Base-by-base conservation (phyloP, 2,888 invertebrate species). In the Serrognathus titanus region DNA sequence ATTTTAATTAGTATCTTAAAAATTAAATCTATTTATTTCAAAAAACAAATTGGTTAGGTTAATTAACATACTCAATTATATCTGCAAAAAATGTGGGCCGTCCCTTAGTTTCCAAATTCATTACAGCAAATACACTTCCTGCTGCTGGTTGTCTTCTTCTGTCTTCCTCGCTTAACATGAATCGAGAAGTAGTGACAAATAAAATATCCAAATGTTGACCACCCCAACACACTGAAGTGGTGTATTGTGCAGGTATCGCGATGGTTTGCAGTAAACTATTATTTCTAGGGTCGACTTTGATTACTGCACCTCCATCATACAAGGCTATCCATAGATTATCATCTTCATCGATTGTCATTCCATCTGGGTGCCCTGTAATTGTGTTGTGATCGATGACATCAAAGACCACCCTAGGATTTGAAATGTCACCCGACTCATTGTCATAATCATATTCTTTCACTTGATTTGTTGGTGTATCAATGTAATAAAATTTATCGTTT, bases 311-410 rank as follows among this genome's bases (percentile, higher is more conserved):
- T 9, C 87, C 90, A 56, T 80, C 79, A 68, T 77, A 85, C 53
- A 86, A 75, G 2, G 87, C 87, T 6, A 92, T 82, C 91, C 92
- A 93, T 12, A 93, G 78, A 70, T 91, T 89, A 38, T 85, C 91
- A 53, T 88, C 83, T 2, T 78, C 79, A 69, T 93, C 92, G 49
- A 90, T 89, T 0, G 91, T 89, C 90, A 92, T 91, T 7, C 88
- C 87, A 43, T 65, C 64, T 4, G 63, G 64, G 48, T 50, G 48
- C 5, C 64, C 64, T 6, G 57, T 58, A 38, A 65, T 50, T 11
- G 20, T 11, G 0, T 51, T 40, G 20, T 58, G 55, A n/a, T 64
- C 63, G 7, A 40, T 57, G 13, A 70, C 47, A 62, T 70, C 69
- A 50, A 73, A 69, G 36, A 63, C 68, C 3, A 72, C 65, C 36